Conservation (phyloP, 1,140 invertebrate genomes). For the Lepidurus packardi region DNA sequence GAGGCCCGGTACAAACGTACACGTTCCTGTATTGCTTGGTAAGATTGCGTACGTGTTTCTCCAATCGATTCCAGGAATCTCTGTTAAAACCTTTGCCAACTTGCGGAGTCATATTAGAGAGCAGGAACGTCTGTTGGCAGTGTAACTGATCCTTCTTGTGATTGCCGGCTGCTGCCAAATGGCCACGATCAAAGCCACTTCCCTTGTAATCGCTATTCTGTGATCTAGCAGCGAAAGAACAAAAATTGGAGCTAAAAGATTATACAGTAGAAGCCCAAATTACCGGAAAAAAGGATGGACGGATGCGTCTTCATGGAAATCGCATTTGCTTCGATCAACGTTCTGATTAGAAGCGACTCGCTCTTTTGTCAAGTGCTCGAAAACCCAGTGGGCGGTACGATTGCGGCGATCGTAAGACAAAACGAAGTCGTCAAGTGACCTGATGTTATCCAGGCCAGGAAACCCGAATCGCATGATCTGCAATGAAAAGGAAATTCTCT, state of each 20-base stretch:
- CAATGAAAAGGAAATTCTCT: constrained; percentile 41
- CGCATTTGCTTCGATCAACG: constrained; percentile 74
- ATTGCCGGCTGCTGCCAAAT: constrained; percentile 97
- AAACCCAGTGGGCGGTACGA: constrained; percentile 89
- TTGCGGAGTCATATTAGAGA: constrained; percentile 96
- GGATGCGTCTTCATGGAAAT: constrained; percentile 77
- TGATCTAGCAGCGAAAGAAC: constrained; percentile 51
- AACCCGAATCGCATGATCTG: constrained; percentile 93
- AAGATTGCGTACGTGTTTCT: constrained; percentile 79
- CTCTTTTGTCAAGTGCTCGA: constrained; percentile 86
- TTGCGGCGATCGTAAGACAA: constrained; percentile 87
- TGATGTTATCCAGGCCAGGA: constrained; percentile 81
- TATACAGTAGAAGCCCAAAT: constrained; percentile 17
- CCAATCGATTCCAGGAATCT: constrained; percentile 84
- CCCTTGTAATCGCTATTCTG: constrained; percentile 83
- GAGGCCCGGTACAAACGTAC: constrained; percentile 92
- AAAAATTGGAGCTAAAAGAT: not conserved
- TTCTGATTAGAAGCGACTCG: constrained; percentile 60
- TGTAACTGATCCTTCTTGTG: constrained; percentile 72
- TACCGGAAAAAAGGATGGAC: constrained; percentile 81
- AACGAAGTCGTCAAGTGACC: constrained; percentile 86
- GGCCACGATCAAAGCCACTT: constrained; percentile 79
- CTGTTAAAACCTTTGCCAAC: constrained; percentile 95
- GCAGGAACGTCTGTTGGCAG: constrained; percentile 83
- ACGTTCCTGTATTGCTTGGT: constrained; percentile 77